Base-by-base conservation (phyloP, 2,113 vertebrate species). In the Bucco capensis region DNA sequence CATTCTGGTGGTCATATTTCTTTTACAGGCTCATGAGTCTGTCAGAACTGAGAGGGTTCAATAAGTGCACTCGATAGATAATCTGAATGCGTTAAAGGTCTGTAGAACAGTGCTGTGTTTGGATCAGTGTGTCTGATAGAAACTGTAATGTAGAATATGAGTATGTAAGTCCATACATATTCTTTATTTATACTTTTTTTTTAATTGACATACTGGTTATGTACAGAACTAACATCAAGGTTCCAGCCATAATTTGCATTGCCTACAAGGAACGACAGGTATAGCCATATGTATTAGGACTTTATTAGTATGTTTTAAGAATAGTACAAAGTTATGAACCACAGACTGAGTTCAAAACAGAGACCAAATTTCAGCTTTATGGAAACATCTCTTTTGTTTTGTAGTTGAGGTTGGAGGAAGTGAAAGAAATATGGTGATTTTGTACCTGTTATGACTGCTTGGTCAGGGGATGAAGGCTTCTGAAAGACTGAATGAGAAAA, bases 1-100 rank as follows among this genome's bases (percentile, higher is more conserved):
- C 47, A 38, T 94, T 66, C 54, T 71, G 65, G 44, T 66, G 69
- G 28, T 58, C 64, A 38, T 90, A 35, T 56, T 77, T 93, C 86
- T 83, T 83, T n/a, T 33, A 42, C 24, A 64, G 64, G 18, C 38
- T 70, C 44, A 4, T 42, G 65, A 54, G 65, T 71, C 47, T 74
- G 90, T 74, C 86, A 88, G 60, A 37, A 24, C 58, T 10, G 5
- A 24, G 58, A 54, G 42, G 28, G 31, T 70, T 72, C 64, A 70
- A 1, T 42, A 62, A 65, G 25, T 69, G 15, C 14, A 6, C 53
- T 44, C 3, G 0, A 8, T 12, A 14, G 24, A 49, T 58, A 18
- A 70, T 44, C 37, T 80, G 72, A 62, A 12, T 16, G 5, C 2
- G 7, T 37, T 50, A 46, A 37, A 71, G 47, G n/a, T 71, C 27